Evolutionary conservation across 1,140 invertebrate genomes (phyloP), one percentile per base, ranked within the genome.

Genomic region (Rhagoletis pomonella): DNA sequence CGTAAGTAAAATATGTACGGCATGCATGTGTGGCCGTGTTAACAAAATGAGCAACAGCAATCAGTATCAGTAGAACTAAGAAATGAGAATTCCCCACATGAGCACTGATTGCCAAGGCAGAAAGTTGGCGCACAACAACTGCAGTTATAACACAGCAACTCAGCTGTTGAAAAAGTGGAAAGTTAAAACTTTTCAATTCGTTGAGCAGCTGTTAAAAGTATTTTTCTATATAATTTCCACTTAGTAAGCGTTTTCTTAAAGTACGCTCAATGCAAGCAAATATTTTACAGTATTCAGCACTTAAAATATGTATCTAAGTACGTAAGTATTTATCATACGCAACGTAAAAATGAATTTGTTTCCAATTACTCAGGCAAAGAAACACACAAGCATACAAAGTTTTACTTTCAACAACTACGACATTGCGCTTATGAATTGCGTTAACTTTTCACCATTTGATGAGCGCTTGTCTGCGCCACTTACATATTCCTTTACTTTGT

Each of bases 71-170:
- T 17, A 29, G 10, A n/a, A 81, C 12, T 85, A 4, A 60, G 44
- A 58, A 85, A n/a, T 81, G 44, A 29, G 17, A 85, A 60, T 85
- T 85, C 81, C 81, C 39, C 17, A 29, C 29, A 29, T 58, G 81
- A 85, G 50, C n/a, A 60, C 58, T 85, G 58, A 55, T 85, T 58
- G 67, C 42, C 50, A 85, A 85, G n/a, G 47, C 50, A 85, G 81
- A 59, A 58, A 39, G 29, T 55, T 60, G 17, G 6, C 17, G 39
- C 9, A 59, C 39, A 60, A 19, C 73, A 69, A 81, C 7, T 2
- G 47, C 73, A 55, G 17, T 55, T 14, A 81, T 10, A 9, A 9
- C n/a, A 19, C 47, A 3, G 73, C 4, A 5, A 29, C n/a, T n/a
- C 73, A 10, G 47, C 7, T 58, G n/a, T 2, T 10, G 6, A 14